phyloP scores from a whole-genome alignment of 1,140 invertebrate genomes.

The Laupala kohalensis region DNA sequence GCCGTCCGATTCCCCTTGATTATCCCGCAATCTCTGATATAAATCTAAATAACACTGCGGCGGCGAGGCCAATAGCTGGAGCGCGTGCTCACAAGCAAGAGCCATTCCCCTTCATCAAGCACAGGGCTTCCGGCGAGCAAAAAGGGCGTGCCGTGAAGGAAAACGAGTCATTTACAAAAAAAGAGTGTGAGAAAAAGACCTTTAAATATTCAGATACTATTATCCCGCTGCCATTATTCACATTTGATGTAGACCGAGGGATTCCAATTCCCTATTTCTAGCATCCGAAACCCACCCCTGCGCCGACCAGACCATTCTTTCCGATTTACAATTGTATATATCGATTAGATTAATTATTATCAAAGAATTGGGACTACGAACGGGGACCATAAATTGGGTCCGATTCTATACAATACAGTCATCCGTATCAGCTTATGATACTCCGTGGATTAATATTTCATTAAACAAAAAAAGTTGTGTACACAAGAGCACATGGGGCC shows the following conservation, averaged over 20 bases:
- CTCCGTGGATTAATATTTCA: constrained; percentile 9
- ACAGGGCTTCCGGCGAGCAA: neutral
- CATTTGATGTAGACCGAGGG: neutral
- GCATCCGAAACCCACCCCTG: neutral
- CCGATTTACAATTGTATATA: neutral
- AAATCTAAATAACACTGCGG: neutral
- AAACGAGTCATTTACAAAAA: neutral
- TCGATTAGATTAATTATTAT: neutral
- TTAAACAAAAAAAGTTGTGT: neutral
- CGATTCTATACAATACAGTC: neutral
- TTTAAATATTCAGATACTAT: neutral
- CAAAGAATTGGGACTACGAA: neutral
- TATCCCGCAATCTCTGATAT: neutral
- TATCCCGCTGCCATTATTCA: neutral
- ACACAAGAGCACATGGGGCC: neutral
- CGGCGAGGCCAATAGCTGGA: too few species aligned
- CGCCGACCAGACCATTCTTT: neutral
- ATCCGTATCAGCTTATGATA: neutral
- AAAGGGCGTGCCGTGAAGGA: neutral
- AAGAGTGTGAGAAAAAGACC: too few species aligned
- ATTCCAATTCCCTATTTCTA: neutral
- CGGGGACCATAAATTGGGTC: neutral
- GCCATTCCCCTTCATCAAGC: neutral
- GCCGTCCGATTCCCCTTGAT: neutral
- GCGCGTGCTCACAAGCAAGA: neutral